Base-by-base conservation (phyloP, 1,140 invertebrate species). In the Alviniconcha marisindica region DNA sequence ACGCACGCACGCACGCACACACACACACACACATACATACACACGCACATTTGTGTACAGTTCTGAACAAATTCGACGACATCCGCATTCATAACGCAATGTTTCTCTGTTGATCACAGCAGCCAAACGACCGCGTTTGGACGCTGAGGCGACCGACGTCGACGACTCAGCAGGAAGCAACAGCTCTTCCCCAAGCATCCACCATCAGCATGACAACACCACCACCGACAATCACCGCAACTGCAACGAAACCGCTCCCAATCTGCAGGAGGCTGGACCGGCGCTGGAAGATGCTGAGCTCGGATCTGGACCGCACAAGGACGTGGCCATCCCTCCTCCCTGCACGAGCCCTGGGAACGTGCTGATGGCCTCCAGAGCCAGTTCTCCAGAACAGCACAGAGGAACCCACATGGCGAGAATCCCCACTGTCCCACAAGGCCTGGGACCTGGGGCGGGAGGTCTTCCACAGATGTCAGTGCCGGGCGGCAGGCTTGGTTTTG, bases 111-210 rank as follows among this genome's bases (percentile, higher is more conserved):
- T 82, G 42, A 69, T 71, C 77, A 42, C 83, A 84, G 85, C 79
- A 42, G 69, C 76, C 4, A 88, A 88, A 78, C 80, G 86, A 42
- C 2, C 82, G 0, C 81, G 87, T 4, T 36, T 73, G n/a, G 84
- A 84, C 18, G 69, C 74, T 5, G 81, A 66, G 36, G 38, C 60
- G 14, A 77, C 81, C n/a, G 66, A 79, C 0, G 66, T 51, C 7
- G 69, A 48, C 24, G 60, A 79, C 18, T 76, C 71, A 21, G 78
- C 74, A 38, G 56, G 56, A 4, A 66, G 36, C 38, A 21, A 31
- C 14, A 36, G 24, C 21, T 84, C 48, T 69, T 84, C 54, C 31
- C 84, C 60, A 33, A 44, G 24, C 15, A 33, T 21, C 63, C 18
- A 54, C 44, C 80, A 74, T 77, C 76, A 7, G 54, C 63, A 66